Conservation (phyloP, 2,888 invertebrate species). For the Notodonta ziczac region DNA sequence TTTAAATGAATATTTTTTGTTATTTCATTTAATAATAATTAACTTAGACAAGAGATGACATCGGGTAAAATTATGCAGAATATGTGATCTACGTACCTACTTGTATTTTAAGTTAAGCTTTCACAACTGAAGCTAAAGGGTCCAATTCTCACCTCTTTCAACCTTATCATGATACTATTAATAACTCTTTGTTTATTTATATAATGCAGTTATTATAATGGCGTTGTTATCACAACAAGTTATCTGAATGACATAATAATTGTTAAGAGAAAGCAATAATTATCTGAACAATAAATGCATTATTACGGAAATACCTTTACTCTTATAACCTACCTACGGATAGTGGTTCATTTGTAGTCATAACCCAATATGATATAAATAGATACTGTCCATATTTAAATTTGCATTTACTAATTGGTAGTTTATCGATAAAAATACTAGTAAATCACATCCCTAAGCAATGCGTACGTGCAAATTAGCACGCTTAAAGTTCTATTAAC, state of each 20-base stretch:
- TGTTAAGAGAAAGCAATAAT: neutral
- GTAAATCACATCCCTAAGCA: constrained; percentile 40
- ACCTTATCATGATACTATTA: neutral
- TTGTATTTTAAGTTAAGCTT: neutral
- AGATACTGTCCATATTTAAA: too few species aligned
- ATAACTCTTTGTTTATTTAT: neutral
- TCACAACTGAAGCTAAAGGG: neutral
- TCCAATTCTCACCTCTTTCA: neutral
- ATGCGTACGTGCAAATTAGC: constrained; percentile 61
- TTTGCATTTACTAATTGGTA: neutral
- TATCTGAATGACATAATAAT: neutral
- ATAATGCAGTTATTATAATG: neutral
- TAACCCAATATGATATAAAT: neutral
- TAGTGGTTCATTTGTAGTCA: too few species aligned
- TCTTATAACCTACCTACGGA: neutral
- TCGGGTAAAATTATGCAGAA: too few species aligned
- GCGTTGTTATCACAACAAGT: neutral
- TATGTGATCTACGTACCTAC: neutral
- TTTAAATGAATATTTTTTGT: too few species aligned
- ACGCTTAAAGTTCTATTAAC: constrained; percentile 50
- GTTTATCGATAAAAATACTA: constrained; percentile 28
- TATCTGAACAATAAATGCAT: neutral
- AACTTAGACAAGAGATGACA: too few species aligned
- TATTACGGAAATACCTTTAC: constrained; percentile 6
- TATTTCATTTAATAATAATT: too few species aligned